A percentile compares a stretch with the other conserved stretches of the same genome.
These are phyloP conservation scores for Phodopus roborovskii DNA, from an alignment of 2,113 vertebrate genomes.

Conservation along the genomic window DNA sequence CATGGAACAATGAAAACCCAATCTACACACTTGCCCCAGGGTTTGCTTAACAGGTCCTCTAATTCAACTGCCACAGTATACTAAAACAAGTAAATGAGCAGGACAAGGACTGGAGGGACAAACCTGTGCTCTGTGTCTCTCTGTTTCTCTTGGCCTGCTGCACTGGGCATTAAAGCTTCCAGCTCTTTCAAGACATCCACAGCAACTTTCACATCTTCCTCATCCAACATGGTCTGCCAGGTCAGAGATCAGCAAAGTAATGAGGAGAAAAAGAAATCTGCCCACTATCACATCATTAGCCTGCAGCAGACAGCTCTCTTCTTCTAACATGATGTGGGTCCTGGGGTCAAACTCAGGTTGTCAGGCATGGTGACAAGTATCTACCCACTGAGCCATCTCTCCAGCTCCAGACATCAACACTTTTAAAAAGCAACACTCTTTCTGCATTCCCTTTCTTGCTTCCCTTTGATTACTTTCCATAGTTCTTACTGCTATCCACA, in stretches of 20 bases:
- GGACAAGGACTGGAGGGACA: constrained; percentile 28
- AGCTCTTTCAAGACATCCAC: constrained; percentile 96
- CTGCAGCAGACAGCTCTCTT: not conserved
- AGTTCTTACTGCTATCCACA: not conserved
- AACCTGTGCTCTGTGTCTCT: constrained; percentile 90
- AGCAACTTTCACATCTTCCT: constrained; percentile 97
- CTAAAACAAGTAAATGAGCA: not conserved
- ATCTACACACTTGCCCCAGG: not conserved
- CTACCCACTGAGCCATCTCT: not conserved
- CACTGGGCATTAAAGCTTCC: constrained; percentile 96
- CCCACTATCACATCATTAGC: not conserved
- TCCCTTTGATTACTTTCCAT: not conserved
- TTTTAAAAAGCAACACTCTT: not conserved
- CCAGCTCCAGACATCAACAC: not conserved
- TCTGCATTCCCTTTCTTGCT: not conserved
- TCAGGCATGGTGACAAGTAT: not conserved
- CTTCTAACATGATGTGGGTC: not conserved
- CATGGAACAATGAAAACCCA: not conserved
- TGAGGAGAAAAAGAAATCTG: not conserved
- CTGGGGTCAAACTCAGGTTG: not conserved
- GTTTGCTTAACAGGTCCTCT: not conserved
- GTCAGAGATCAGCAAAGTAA: constrained; percentile 1
- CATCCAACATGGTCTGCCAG: constrained; percentile 91
- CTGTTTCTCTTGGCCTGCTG: constrained; percentile 83
- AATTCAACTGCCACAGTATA: not conserved